Conservation (phyloP, 2,888 invertebrate species). For the Strigamia transsilvanica region DNA sequence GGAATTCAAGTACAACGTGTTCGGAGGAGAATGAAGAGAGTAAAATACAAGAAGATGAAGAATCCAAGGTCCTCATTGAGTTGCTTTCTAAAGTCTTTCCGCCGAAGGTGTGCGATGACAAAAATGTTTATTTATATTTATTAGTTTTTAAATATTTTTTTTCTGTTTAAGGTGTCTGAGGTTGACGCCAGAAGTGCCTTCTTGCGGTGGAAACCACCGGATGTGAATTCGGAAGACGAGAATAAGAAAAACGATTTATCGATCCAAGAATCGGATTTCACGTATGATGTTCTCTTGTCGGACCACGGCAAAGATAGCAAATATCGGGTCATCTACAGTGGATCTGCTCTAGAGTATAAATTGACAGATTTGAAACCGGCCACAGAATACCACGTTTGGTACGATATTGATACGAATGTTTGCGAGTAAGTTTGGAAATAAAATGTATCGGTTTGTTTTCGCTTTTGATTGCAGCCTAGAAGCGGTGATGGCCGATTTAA, state of each 20-base stretch:
- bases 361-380: constrained; percentile 86
- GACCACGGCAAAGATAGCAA: constrained; percentile 81
- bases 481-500: constrained; percentile 77
- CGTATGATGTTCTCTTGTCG: constrained; percentile 79
- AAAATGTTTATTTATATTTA: constrained; percentile 53
- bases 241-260: constrained; percentile 68
- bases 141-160: not conserved
- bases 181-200: constrained; percentile 84
- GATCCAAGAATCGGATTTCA: constrained; percentile 72
- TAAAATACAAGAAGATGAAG: constrained; percentile 54
- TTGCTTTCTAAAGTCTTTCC: constrained; percentile 57
- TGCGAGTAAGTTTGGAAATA: not conserved
- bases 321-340: constrained; percentile 69
- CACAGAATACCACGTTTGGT: constrained; percentile 84
- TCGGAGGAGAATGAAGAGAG: constrained; percentile 54
- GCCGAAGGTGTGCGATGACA: constrained; percentile 55
- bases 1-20: constrained; percentile 54
- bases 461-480: constrained; percentile 65
- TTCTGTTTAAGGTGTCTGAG: constrained; percentile 74
- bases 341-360: constrained; percentile 60
- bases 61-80: constrained; percentile 54
- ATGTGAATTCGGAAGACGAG: constrained; percentile 67
- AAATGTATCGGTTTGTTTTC: constrained; percentile 22
- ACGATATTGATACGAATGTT: constrained; percentile 55
- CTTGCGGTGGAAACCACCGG: constrained; percentile 80